Base-by-base conservation (phyloP, 2,888 invertebrate genomes). In the Drosophila robusta region DNA sequence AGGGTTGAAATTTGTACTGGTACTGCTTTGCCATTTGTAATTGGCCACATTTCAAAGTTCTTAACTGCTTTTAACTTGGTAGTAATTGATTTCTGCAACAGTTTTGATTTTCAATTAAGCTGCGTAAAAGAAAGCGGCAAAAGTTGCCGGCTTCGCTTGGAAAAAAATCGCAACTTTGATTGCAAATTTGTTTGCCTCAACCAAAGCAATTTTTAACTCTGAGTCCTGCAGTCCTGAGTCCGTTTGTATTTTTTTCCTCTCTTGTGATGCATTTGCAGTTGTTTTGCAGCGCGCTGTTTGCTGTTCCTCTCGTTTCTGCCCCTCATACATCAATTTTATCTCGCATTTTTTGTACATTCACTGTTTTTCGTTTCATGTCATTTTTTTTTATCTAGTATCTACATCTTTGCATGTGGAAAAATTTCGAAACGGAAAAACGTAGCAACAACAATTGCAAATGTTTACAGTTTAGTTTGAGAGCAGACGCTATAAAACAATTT, bases 51-150 rank as follows among this genome's bases (percentile, higher is more conserved):
- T 66, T 39, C 18, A 36, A 46, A 65, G 52, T 50, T 70, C 14
- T 8, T 16, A 51, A 45, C 46, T 46, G 55, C 46, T 60, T 51
- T 16, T 45, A 57, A 52, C 60, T 51, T 50, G 26, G 50, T 55
- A 45, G 62, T 89, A 84, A 83, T 83, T 83, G 83, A 87, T 80
- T 87, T 87, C 63, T 44, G 79, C 64, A 81, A 71, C 66, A 65
- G 67, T 81, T 83, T 83, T 67, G 78, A 68, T 80, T 67, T 72
- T 63, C 75, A 66, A 70, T 80, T 69, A 64, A 46, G 46, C 32
- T 46, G 5, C 41, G 55, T n/a, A 46, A 50, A 12, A 24, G 41
- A 8, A 65, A 60, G 24, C 38, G 26, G 12, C 14, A 29, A 50
- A 66, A 75, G 45, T 70, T 74, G 46, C 64, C 39, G 24, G 32